Conservation (phyloP, 2,888 invertebrate species). For the Dolomedes plantarius region DNA sequence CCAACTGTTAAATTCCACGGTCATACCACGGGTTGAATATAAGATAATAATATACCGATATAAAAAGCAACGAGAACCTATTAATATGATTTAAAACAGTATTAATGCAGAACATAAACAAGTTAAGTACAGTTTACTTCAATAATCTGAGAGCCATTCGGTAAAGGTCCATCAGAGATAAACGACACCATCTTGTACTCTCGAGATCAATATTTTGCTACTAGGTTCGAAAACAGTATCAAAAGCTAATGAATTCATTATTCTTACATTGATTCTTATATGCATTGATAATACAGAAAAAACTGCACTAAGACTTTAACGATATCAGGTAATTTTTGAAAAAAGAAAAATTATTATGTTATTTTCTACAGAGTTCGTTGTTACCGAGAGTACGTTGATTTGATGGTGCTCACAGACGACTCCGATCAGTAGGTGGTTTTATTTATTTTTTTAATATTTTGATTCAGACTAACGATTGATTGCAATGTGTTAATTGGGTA, state of each 20-base stretch:
- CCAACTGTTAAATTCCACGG: not conserved
- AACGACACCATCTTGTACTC: slow-evolving; percentile 65
- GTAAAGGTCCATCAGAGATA: slow-evolving; percentile 13
- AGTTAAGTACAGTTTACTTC: not conserved
- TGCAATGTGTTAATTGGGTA: too few relatives aligned
- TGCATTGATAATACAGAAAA: too few relatives aligned
- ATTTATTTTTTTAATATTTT: slow-evolving; percentile 26
- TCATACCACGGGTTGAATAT: not conserved
- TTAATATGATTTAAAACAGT: not conserved
- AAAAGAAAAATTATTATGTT: too few relatives aligned
- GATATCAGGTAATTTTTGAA: too few relatives aligned
- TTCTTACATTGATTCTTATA: too few relatives aligned
- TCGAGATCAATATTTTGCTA: slow-evolving; percentile 22
- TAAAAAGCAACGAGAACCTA: too few relatives aligned
- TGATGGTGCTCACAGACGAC: slow-evolving; percentile 22
- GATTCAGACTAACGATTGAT: not conserved
- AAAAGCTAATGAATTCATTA: too few relatives aligned
- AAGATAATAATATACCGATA: too few relatives aligned
- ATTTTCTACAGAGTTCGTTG: not conserved
- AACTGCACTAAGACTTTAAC: too few relatives aligned
- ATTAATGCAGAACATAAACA: not conserved
- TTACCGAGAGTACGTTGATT: slow-evolving; percentile 49
- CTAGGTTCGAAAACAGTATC: too few relatives aligned
- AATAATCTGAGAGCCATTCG: not conserved
- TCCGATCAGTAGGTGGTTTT: slow-evolving; percentile 21